Base-by-base conservation (phyloP, 2,888 invertebrate species). In the Drosophila paucipuncta region DNA sequence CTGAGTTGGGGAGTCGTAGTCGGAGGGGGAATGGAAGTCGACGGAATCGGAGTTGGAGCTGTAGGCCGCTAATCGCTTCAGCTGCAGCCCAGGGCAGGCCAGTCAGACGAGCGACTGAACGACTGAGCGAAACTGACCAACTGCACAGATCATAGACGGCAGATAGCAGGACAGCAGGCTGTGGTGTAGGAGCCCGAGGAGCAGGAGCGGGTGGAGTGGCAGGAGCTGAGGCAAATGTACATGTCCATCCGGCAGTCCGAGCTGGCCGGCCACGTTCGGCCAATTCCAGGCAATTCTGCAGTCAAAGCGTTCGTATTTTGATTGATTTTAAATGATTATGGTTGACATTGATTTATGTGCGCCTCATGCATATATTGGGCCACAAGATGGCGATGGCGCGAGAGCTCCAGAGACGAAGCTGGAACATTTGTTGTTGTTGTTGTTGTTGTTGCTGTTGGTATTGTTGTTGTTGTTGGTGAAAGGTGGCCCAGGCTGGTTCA, bases 261-360 rank as follows among this genome's bases (percentile, higher is more conserved):
- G 3, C 71, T 66, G 77, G 47, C 54, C 60, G 71, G 78, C 82
- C 91, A 85, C 87, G 87, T 89, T 90, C 85, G 83, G 77, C 85
- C 92, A 91, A 92, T 92, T 92, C 91, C 87, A 86, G 89, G 89
- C 91, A 88, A 88, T 88, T 88, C 87, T 88, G 87, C 87, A 91
- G 91, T 90, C 91, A 91, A 91, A 90, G 91, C 91, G 91, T 91
- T 92, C 89, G 92, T 81, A 92, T 91, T 92, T 92, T 92, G 92
- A 92, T 92, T 92, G 92, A 92, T 92, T 92, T 92, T 92, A 91
- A 91, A 92, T 92, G 91, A 92, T 92, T 92, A 92, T 91, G 89
- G 92, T 91, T 92, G 92, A 92, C 92, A 92, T 91, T 92, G 92
- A 92, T 92, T 92, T 91, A 92, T 92, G 92, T 89, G 84, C 82